Evolutionary conservation across 2,113 vertebrate genomes (phyloP).

Genomic region (Philantomba maxwellii): DNA sequence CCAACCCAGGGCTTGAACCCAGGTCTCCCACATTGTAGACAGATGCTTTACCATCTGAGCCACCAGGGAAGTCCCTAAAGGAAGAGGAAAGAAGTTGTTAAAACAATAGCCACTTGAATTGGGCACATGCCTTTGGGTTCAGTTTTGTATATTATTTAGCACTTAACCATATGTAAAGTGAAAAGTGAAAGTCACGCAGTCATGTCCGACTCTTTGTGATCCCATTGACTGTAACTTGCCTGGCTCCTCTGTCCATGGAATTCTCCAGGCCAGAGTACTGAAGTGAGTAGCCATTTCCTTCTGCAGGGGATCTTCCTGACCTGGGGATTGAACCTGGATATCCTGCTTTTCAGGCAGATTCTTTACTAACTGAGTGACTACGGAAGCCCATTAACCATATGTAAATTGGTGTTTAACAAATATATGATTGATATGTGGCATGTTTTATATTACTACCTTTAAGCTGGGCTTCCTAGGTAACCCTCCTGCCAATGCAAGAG

Average conservation of each 20-base stretch:
- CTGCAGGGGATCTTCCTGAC: not conserved
- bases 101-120: not conserved
- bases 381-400: not conserved
- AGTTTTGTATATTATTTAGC: not conserved
- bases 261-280: not conserved
- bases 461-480: not conserved
- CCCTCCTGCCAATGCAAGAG: not conserved
- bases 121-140: not conserved
- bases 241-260: not conserved
- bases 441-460: slow-evolving; percentile 26
- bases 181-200: not conserved
- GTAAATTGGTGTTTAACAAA: slow-evolving; percentile 20
- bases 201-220: not conserved
- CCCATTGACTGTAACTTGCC: not conserved
- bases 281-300: not conserved
- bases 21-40: too few species aligned
- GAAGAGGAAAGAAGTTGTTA: not conserved
- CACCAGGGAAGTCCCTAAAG: not conserved
- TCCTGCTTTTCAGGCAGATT: not conserved
- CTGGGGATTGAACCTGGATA: not conserved
- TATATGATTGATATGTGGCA: not conserved
- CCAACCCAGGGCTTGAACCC: too few species aligned
- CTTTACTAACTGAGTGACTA: not conserved
- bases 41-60: too few species aligned
- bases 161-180: not conserved